These are phyloP conservation scores for Callyntrura sp. DNA, from an alignment of 2,888 invertebrate genomes.

Conservation along the genomic window DNA sequence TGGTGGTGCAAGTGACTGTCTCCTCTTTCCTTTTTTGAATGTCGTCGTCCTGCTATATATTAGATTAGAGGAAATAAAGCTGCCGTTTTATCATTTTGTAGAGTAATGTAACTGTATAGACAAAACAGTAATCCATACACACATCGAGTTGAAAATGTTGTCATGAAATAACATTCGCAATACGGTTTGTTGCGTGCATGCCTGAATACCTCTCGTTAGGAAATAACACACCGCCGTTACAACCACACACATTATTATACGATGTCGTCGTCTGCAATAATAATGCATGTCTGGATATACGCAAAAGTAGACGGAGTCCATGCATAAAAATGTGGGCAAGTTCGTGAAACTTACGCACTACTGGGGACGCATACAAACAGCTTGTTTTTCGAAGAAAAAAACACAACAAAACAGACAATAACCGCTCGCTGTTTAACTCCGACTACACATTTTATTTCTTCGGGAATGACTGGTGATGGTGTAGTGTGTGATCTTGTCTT, in stretches of 20 bases:
- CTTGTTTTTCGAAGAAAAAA: constrained; percentile 25
- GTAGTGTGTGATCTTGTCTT: constrained; percentile 19
- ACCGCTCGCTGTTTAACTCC: constrained; percentile 18
- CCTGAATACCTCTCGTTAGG: constrained; percentile 39
- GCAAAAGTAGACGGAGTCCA: background rate
- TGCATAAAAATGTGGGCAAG: background rate
- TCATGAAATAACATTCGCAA: background rate
- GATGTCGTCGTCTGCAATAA: constrained; percentile 5
- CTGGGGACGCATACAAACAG: constrained; percentile 64
- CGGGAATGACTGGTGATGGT: constrained; percentile 29
- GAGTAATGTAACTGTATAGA: background rate
- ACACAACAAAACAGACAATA: constrained; percentile 22
- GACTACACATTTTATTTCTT: constrained; percentile 60
- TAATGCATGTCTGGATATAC: background rate
- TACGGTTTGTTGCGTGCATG: constrained; percentile 25
- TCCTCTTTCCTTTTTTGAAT: constrained; percentile 50
- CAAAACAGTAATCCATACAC: background rate
- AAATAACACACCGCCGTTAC: constrained; percentile 42
- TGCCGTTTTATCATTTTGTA: constrained; percentile 19
- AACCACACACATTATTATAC: background rate
- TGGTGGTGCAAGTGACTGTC: constrained; percentile 30
- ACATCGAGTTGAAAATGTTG: too few species aligned
- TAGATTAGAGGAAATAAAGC: constrained; percentile 55
- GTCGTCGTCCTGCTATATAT: constrained; percentile 38
- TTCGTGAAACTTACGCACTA: background rate